Conservation (phyloP, 2,113 vertebrate genomes). For the Ailurus styani region DNA sequence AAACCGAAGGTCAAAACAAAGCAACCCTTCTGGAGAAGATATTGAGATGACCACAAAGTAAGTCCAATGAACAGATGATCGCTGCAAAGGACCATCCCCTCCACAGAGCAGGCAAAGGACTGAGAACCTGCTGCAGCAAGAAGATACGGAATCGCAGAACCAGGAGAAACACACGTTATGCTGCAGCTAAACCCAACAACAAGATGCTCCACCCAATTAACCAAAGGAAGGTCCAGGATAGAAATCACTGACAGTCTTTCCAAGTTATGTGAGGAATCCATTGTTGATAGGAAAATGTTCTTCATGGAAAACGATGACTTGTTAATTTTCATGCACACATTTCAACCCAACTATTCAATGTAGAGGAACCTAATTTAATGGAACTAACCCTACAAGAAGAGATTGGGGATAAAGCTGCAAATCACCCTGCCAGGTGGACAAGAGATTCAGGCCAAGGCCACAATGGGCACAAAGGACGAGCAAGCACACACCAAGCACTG, state of each 20-base stretch:
- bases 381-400: no score
- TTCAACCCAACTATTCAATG: rapidly evolving
- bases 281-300: rapidly evolving
- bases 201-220: neutral
- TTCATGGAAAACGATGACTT: rapidly evolving
- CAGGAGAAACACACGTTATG: no score
- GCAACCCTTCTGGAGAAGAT: neutral
- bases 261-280: neutral
- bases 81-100: no score
- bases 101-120: neutral
- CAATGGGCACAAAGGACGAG: rapidly evolving
- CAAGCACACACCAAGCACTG: neutral
- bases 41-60: neutral
- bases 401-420: neutral
- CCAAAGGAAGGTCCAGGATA: neutral
- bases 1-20: neutral
- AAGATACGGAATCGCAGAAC: no score
- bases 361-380: neutral
- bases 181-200: no score
- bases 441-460: neutral
- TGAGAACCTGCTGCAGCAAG: rapidly evolving
- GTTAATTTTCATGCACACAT: rapidly evolving
- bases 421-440: rapidly evolving
- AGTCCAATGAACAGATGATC: rapidly evolving
- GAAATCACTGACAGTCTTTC: rapidly evolving